Base-by-base conservation (phyloP, 2,113 vertebrate species). In the Excalfactoria chinensis region DNA sequence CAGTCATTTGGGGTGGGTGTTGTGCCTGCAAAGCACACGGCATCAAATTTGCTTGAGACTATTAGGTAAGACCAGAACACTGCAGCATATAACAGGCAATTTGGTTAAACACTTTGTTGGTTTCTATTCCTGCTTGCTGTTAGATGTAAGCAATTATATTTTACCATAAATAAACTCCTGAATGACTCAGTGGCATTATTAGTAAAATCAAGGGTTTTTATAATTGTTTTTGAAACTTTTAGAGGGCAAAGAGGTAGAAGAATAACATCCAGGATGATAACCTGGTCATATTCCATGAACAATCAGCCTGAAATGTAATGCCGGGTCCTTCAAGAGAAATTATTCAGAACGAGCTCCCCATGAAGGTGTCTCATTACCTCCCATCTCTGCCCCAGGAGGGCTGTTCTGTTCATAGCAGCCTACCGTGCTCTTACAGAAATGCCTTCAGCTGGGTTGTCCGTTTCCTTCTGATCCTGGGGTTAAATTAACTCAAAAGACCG, bases 221-320 rank as follows among this genome's bases (percentile, higher is more conserved):
- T 25, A 23, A 30, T 34, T 58, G 11, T 30, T 76, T 73, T 81
- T 53, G 7, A 46, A 86, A 73, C 26, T 20, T 16, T 23, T 56
- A 34, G 30, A 91, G 41, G 83, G 37, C 63, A 37, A 0, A 49
- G 19, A 0, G 23, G 23, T 34, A 59, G 11, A 89, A 64, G 64
- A 78, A 41, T 56, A 43, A 46, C 51, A 56, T 28, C 0, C 25
- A 77, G 71, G 56, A 49, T 41, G 86, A 91, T 35, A 64, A 71
- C 7, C 70, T 89, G 81, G 84, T 95, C 56, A 82, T 90, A 88
- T 81, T 92, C 91, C 88, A 66, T 0, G 53, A 69, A 78, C 93
- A 94, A 94, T 92, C 71, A 46, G 40, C n/a, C 88, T 96, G 96
- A 95, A 96, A 96, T 59, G 75, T 51, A 95, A 96, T 0, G 11